Evolutionary conservation across 2,113 vertebrate genomes (phyloP), one percentile per base, ranked within the genome.

Genomic region (Macrotus californicus): DNA sequence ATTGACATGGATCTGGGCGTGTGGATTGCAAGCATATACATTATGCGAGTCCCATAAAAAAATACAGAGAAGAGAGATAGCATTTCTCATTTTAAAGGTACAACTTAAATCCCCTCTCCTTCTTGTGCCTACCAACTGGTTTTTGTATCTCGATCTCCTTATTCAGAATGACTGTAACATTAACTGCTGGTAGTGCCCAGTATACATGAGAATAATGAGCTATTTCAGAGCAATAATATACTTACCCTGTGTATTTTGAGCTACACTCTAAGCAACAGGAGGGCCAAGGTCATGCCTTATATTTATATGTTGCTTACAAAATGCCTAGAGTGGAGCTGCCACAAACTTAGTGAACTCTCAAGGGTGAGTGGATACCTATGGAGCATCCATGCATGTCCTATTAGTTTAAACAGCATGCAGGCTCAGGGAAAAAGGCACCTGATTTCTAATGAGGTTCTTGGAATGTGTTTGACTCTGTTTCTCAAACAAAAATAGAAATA

Each of bases 401-500:
- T 86, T 70, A 43, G 22, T 67, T 70, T 54, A 24, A 61, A 73
- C 16, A 48, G 41, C 36, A 22, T 19, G 19, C 48, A 39, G 16
- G 39, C 16, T 34, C 22, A 39, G 80, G 59, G 50, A 31, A 69
- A 84, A 80, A 95, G 34, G 18, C 39, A 54, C 36, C 46, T 16
- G 5, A 6, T 64, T 87, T 94, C 67, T 77, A 64, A 90, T 90
- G 52, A 48, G 66, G 7, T 13, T 61, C 59, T 9, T 41, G 26
- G 31, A 84, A 93, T 15, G 11, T 64, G 36, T 48, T 67, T 69
- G 26, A 61, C 54, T 87, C 52, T 90, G 26, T 84, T 73, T 21
- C 43, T 95, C 50, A 92, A 89, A 76, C 76, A n/a, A 56, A 91
- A 96, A 88, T 50, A 59, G 59, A 92, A 92, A 29, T 15, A 69